Evolutionary conservation across 2,797 vertebrate genomes (phyloP).

Genomic region (Capromys pilorides): DNA sequence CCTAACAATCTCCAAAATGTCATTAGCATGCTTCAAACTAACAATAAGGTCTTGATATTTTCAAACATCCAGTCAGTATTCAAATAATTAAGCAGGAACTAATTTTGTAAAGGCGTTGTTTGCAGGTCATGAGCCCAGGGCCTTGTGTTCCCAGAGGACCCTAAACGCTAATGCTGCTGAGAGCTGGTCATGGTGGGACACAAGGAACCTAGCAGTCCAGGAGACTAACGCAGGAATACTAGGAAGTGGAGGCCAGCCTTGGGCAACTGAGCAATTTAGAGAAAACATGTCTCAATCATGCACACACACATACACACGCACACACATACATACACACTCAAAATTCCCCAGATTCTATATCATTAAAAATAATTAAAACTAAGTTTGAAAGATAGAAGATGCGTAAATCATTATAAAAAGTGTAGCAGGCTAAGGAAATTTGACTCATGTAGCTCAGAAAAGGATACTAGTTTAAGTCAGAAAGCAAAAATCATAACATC

Average conservation of each 20-base stretch:
- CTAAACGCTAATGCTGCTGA: background rate
- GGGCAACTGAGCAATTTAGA: background rate
- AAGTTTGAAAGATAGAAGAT: conserved; percentile 8
- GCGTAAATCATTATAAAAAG: background rate
- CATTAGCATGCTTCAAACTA: background rate
- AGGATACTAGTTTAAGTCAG: background rate
- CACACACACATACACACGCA: background rate
- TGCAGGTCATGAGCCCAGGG: background rate
- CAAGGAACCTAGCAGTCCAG: background rate
- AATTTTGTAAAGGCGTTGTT: background rate
- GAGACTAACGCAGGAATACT: background rate
- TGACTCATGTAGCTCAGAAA: background rate
- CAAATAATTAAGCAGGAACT: background rate
- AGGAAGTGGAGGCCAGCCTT: background rate
- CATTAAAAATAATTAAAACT: background rate
- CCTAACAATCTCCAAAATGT: background rate
- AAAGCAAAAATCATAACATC: background rate
- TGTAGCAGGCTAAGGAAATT: background rate
- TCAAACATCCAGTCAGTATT: background rate
- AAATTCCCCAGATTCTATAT: background rate
- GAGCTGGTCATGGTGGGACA: background rate
- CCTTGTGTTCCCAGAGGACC: background rate
- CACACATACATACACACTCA: background rate
- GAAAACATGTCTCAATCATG: background rate
- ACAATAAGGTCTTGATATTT: background rate